Evolutionary conservation across 2,888 invertebrate genomes (phyloP).

Genomic region (Villa cingulata): DNA sequence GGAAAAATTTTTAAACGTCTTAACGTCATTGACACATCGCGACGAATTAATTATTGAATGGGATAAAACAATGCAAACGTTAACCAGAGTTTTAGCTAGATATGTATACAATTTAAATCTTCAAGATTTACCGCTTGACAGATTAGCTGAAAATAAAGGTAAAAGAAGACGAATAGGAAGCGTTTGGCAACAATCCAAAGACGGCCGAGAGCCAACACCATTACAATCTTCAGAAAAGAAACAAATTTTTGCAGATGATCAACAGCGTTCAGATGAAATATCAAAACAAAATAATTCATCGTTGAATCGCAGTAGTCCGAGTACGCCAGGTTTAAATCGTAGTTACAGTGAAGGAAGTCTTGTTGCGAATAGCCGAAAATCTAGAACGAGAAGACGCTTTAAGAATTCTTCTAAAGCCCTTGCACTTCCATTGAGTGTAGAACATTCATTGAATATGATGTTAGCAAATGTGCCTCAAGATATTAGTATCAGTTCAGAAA

Average conservation of each 20-base stretch:
- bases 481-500: conserved; percentile 21
- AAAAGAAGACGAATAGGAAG: conserved; percentile 46
- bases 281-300: conserved; percentile 12
- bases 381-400: conserved; percentile 18
- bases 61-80: conserved; percentile 96
- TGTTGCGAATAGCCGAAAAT: conserved; percentile 21
- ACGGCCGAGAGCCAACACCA: conserved; percentile 10
- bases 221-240: conserved; percentile 13
- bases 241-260: conserved; percentile 15
- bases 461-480: conserved; percentile 19
- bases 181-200: conserved; percentile 28
- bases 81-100: conserved; percentile 86
- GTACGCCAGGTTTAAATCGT: conserved; percentile 32
- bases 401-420: conserved; percentile 18
- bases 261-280: conserved; percentile 18
- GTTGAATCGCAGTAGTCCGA: conserved; percentile 13
- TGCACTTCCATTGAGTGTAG: conserved; percentile 22
- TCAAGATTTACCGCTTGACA: conserved; percentile 67
- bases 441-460: conserved; percentile 23
- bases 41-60: conserved; percentile 91
- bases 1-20: conserved; percentile 81
- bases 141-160: conserved; percentile 63
- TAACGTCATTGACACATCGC: conserved; percentile 82
- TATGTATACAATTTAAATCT: conserved; percentile 92
- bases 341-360: conserved; percentile 46